Evolutionary conservation across 2,113 vertebrate genomes (phyloP).

Genomic region (Orthonyx spaldingii): DNA sequence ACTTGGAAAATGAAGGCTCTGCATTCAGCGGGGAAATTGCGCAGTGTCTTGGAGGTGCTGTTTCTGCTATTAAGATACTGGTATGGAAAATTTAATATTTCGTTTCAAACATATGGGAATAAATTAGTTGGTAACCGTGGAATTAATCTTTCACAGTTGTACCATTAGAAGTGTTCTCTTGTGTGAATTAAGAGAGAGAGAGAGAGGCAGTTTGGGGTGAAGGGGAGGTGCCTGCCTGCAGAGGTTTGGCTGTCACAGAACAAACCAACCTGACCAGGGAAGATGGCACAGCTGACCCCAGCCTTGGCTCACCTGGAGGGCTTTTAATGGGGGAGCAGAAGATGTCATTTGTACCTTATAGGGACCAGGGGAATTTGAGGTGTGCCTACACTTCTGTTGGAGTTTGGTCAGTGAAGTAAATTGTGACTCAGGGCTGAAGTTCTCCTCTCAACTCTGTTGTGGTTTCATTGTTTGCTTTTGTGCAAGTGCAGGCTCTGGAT

Average conservation of each 20-base stretch:
- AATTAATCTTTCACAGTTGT: background rate
- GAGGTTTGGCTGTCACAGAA: background rate
- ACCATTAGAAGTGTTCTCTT: background rate
- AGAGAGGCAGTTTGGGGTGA: background rate
- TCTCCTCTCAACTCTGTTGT: background rate
- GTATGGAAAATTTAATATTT: constrained; percentile 47
- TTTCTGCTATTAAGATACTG: constrained; percentile 72
- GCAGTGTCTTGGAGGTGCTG: constrained; percentile 66
- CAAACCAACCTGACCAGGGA: background rate
- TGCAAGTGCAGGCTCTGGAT: background rate
- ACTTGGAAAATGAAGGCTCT: constrained; percentile 66
- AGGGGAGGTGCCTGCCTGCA: background rate
- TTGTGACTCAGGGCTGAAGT: background rate
- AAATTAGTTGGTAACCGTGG: background rate
- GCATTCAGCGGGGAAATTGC: constrained; percentile 71
- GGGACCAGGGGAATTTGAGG: background rate
- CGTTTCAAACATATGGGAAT: background rate
- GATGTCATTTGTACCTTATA: background rate
- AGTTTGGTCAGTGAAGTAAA: background rate
- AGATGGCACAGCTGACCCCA: background rate
- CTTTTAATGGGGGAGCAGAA: background rate
- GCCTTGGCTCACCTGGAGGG: background rate
- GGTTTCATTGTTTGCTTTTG: background rate
- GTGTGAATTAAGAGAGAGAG: background rate
- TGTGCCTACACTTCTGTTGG: background rate